A percentile compares a stretch with the other conserved stretches of the same genome.
Conservation (phyloP, 2,888 invertebrate species). For the Lydus trimaculatus region DNA sequence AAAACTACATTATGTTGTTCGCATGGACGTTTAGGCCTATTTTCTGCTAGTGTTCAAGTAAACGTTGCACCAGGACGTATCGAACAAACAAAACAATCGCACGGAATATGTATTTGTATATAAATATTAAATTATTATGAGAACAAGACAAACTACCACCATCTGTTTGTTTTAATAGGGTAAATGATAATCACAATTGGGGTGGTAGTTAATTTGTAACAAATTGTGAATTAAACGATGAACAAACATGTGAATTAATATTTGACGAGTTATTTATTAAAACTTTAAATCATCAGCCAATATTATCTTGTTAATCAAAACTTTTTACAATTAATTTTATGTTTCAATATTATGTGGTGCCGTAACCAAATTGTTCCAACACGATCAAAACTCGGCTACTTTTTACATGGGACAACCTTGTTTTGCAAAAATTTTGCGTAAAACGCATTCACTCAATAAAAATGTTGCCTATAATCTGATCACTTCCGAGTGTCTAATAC, state of each 20-base stretch:
- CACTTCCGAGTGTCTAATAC: conserved; percentile 40
- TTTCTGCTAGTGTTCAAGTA: too few relatives aligned
- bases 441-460: not conserved
- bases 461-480: conserved; percentile 13
- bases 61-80: conserved; percentile 45
- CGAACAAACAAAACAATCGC: conserved; percentile 44
- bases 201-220: not conserved
- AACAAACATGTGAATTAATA: not conserved
- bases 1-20: too few relatives aligned
- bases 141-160: conserved; percentile 38
- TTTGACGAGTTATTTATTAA: too few relatives aligned
- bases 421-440: too few relatives aligned
- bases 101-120: conserved; percentile 43
- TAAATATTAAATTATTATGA: conserved; percentile 45
- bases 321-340: too few relatives aligned
- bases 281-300: too few relatives aligned
- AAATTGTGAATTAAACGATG: not conserved
- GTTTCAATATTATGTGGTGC: too few relatives aligned
- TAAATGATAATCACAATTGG: not conserved
- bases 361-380: too few relatives aligned
- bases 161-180: conserved; percentile 23
- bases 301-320: too few relatives aligned
- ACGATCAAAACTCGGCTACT: too few relatives aligned
- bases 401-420: too few relatives aligned
- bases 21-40: too few relatives aligned